These are phyloP conservation scores for Notodonta ziczac DNA, from an alignment of 2,888 invertebrate genomes.

Conservation along the genomic window DNA sequence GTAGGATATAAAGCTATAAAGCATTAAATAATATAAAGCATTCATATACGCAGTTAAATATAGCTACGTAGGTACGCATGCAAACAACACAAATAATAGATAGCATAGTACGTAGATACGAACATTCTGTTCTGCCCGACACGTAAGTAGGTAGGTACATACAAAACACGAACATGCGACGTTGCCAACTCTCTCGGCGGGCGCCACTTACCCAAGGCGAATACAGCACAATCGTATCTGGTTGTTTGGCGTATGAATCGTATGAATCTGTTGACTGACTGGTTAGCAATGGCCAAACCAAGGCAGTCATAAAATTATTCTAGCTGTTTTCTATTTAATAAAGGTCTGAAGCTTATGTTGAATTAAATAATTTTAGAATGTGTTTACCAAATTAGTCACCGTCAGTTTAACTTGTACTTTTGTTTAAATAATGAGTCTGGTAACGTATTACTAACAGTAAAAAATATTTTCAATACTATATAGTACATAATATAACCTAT, in stretches of 20 bases:
- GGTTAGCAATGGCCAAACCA: constrained; percentile 13
- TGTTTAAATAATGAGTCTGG: no score
- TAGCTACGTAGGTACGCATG: neutral
- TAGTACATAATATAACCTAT: no score
- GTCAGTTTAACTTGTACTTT: no score
- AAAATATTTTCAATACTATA: no score
- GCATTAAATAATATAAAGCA: no score
- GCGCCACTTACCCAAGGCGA: constrained; percentile 65
- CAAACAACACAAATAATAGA: neutral
- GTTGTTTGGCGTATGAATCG: constrained; percentile 23
- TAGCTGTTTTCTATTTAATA: neutral
- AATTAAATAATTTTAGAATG: no score
- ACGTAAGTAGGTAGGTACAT: constrained; percentile 28
- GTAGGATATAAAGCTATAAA: neutral
- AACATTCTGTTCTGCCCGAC: constrained; percentile 16
- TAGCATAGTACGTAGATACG: constrained; percentile 6
- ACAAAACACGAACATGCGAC: constrained; percentile 52
- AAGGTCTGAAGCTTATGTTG: no score
- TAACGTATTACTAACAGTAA: no score
- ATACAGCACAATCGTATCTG: constrained; percentile 50
- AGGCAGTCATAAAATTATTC: neutral
- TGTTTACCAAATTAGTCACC: no score
- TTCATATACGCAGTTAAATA: neutral
- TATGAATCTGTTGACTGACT: constrained; percentile 44
- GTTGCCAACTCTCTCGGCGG: constrained; percentile 57